phyloP scores from a whole-genome alignment of 2,113 vertebrate genomes.

The Misgurnus anguillicaudatus region DNA sequence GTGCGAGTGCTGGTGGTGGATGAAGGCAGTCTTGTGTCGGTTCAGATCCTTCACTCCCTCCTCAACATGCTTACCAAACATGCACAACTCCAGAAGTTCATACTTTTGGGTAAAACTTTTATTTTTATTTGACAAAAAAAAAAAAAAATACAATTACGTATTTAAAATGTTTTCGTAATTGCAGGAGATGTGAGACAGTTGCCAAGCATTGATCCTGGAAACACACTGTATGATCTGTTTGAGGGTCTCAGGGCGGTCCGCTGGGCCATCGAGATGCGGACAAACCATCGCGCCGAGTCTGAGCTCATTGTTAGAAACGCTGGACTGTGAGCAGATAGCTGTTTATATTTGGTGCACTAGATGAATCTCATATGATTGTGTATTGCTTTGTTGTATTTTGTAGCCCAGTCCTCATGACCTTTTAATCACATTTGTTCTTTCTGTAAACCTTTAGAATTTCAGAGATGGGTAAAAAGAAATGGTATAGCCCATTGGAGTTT shows the following conservation, averaged over 20 bases:
- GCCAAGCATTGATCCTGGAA: constrained; percentile 85
- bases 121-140: not conserved
- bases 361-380: too few species aligned
- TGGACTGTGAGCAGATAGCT: constrained; percentile 68
- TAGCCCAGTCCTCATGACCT: not conserved
- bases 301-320: constrained; percentile 83
- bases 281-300: constrained; percentile 83
- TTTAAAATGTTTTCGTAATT: constrained; percentile 11
- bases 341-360: not conserved
- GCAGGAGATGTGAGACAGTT: constrained; percentile 83
- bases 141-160: too few species aligned
- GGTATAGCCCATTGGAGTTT: constrained; percentile 68
- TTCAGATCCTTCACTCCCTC: constrained; percentile 73
- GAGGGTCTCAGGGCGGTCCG: constrained; percentile 67
- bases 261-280: constrained; percentile 79
- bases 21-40: constrained; percentile 84
- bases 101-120: constrained; percentile 79
- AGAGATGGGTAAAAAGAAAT: constrained; percentile 50
- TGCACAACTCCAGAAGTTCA: constrained; percentile 78
- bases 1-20: constrained; percentile 82
- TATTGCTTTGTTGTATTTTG: not conserved
- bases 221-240: constrained; percentile 78
- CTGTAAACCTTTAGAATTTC: constrained; percentile 72
- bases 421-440: not conserved
- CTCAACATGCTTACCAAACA: constrained; percentile 72